Conservation (phyloP, 2,888 invertebrate species). For the Macrosiphum euphorbiae region DNA sequence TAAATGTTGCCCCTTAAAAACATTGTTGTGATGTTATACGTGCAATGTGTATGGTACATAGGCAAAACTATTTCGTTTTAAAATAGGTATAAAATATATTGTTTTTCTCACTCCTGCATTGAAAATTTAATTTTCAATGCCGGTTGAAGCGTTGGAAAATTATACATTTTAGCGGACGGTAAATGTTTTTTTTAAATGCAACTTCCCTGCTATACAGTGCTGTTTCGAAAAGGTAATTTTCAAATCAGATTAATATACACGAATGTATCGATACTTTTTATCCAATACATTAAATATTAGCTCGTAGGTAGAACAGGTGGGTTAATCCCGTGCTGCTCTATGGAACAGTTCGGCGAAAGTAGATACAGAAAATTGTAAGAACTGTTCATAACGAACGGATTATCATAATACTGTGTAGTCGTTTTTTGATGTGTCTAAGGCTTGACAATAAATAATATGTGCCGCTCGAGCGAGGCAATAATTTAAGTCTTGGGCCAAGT, state of each 20-base stretch:
- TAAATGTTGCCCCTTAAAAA: too few species aligned
- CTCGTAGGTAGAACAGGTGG: too few species aligned
- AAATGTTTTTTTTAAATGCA: neutral
- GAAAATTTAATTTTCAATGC: neutral
- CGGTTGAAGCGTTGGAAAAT: neutral
- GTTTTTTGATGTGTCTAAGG: neutral
- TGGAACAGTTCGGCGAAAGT: neutral
- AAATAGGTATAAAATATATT: neutral
- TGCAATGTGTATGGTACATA: neutral
- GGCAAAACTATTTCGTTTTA: neutral
- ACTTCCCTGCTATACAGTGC: neutral
- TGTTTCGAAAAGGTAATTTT: neutral
- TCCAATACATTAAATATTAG: neutral
- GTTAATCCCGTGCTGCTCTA: neutral
- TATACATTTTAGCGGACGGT: neutral
- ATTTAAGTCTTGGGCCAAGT: neutral
- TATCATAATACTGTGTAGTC: neutral
- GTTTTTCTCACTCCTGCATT: neutral
- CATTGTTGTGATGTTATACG: neutral
- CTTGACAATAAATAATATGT: neutral
- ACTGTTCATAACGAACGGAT: neutral
- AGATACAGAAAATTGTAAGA: neutral
- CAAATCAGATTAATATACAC: neutral
- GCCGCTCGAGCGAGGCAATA: neutral
- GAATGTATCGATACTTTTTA: neutral